phyloP scores from a whole-genome alignment of 2,797 vertebrate species.

The Limosa lapponica region DNA sequence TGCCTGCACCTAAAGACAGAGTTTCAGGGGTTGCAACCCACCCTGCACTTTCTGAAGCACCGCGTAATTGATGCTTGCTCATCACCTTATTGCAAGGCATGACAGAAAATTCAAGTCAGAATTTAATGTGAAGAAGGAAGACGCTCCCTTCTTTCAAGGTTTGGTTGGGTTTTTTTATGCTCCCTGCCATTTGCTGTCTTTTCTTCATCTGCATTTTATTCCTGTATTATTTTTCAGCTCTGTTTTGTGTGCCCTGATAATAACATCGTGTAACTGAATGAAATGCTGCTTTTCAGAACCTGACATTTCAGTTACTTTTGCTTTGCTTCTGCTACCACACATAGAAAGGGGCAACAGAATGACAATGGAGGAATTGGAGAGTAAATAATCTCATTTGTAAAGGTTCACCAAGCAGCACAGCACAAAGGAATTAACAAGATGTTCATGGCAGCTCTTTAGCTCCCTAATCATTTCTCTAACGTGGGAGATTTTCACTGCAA shows the following conservation, averaged over 20 bases:
- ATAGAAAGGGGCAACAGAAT: constrained; percentile 32
- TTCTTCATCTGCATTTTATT: neutral
- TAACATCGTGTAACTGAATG: neutral
- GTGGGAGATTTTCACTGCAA: neutral
- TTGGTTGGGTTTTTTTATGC: neutral
- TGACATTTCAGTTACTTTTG: constrained; percentile 43
- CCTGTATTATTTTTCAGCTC: constrained; percentile 16
- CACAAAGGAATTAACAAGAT: constrained; percentile 65
- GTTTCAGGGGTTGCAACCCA: neutral
- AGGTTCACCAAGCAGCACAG: constrained; percentile 66
- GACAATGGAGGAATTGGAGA: constrained; percentile 63
- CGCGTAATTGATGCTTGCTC: neutral
- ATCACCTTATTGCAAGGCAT: neutral
- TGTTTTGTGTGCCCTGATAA: neutral
- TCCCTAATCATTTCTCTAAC: constrained; percentile 24
- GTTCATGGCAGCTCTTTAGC: constrained; percentile 32
- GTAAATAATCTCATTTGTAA: constrained; percentile 69
- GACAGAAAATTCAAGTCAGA: neutral
- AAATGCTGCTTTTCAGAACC: constrained; percentile 26
- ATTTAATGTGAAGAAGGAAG: neutral
- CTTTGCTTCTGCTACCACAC: constrained; percentile 42
- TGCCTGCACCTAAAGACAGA: neutral
- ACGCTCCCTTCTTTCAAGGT: neutral
- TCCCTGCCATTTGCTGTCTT: neutral
- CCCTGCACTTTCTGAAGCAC: neutral